A percentile compares a stretch with the other conserved stretches of the same genome.
phyloP scores from a whole-genome alignment of 2,888 invertebrate species.

The Tetragonisca angustula region DNA sequence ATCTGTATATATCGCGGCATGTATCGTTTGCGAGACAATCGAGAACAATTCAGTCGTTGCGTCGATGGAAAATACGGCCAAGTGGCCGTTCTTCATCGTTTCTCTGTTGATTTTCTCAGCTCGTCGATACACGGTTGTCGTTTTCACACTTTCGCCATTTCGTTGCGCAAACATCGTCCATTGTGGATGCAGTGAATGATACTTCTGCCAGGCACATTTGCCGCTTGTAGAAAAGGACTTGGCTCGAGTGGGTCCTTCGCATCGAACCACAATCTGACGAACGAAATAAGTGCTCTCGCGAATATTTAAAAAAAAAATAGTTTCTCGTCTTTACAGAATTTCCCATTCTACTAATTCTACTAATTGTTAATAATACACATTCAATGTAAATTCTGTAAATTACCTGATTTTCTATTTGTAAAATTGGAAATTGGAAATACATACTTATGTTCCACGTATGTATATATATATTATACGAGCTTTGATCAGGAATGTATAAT shows the following conservation, averaged over 20 bases:
- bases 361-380: too few relatives aligned
- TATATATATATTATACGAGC: too few relatives aligned
- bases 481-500: too few relatives aligned
- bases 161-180: conserved; percentile 69
- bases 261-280: conserved; percentile 21
- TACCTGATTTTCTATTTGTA: too few relatives aligned
- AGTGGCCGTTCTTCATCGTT: conserved; percentile 58
- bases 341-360: background rate
- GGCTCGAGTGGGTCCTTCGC: conserved; percentile 26
- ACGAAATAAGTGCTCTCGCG: background rate
- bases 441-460: too few relatives aligned
- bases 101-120: conserved; percentile 52
- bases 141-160: conserved; percentile 76
- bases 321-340: background rate
- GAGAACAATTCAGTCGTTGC: background rate
- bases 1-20: too few relatives aligned
- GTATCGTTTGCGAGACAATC: background rate
- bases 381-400: background rate
- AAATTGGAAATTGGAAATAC: too few relatives aligned
- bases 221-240: conserved; percentile 39
- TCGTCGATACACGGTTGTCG: conserved; percentile 70
- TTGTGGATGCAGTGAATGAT: conserved; percentile 60
- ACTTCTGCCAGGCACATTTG: conserved; percentile 57
- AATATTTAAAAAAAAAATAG: background rate
- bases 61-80: conserved; percentile 56